phyloP scores from a whole-genome alignment of 2,888 invertebrate species.

The Hofmannophila pseudospretella region DNA sequence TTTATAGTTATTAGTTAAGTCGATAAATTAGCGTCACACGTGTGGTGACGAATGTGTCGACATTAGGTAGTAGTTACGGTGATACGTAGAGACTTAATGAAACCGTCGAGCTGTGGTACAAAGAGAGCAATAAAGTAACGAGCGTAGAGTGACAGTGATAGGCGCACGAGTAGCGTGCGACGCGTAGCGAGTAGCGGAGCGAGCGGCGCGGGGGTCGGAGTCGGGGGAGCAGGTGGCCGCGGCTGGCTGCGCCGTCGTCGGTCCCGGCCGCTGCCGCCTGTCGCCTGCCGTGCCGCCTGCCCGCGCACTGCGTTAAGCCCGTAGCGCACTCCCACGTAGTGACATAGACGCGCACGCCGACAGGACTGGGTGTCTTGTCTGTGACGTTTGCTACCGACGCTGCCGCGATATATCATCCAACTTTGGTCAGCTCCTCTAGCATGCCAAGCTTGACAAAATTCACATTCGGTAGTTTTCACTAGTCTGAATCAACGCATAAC shows the following conservation, averaged over 20 bases:
- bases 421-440: no score
- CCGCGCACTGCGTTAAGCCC: not conserved
- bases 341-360: no score
- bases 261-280: not conserved
- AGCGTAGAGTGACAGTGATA: slow-evolving; percentile 47
- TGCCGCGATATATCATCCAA: no score
- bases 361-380: no score
- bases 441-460: no score
- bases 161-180: slow-evolving; percentile 55
- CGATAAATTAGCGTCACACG: slow-evolving; percentile 45
- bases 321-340: not conserved
- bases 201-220: slow-evolving; percentile 26
- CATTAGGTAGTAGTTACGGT: slow-evolving; percentile 64
- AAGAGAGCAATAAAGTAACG: slow-evolving; percentile 53
- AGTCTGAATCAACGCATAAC: no score
- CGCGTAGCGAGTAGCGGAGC: slow-evolving; percentile 38
- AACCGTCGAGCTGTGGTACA: slow-evolving; percentile 75
- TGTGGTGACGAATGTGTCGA: slow-evolving; percentile 39
- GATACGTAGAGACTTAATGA: slow-evolving; percentile 75
- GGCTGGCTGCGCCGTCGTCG: not conserved
- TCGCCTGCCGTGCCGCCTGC: not conserved
- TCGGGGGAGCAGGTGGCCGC: slow-evolving; percentile 41
- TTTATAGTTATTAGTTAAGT: slow-evolving; percentile 32
- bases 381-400: no score
- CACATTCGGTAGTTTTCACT: no score